Conservation (phyloP, 35 echinoderm and acorn worm genomes). For the Anneissia japonica region DNA sequence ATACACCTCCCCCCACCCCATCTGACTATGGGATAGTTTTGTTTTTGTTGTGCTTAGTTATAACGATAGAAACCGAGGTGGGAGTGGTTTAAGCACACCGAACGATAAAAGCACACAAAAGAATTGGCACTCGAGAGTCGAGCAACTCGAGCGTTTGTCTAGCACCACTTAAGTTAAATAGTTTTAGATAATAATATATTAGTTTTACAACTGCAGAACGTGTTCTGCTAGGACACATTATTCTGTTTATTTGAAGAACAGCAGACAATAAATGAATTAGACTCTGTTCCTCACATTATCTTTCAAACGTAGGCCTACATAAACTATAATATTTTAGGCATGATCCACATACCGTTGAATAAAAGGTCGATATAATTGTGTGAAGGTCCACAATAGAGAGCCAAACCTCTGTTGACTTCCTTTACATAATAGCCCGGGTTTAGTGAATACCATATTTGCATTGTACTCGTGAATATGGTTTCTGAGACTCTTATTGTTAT, state of each 20-base stretch:
- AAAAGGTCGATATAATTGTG: neutral
- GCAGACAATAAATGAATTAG: too few relatives aligned
- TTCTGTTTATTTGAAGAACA: too few relatives aligned
- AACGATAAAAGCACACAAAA: neutral
- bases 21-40: neutral
- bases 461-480: neutral
- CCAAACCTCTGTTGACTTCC: neutral
- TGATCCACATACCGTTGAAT: neutral
- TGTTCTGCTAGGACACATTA: neutral
- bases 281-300: too few relatives aligned
- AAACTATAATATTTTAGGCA: neutral
- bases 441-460: neutral
- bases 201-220: neutral
- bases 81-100: neutral
- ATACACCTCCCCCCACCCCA: too few relatives aligned
- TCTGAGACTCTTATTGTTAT: neutral
- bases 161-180: neutral
- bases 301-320: too few relatives aligned
- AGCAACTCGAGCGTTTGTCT: neutral
- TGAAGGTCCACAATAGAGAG: neutral
- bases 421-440: neutral
- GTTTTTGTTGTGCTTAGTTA: neutral
- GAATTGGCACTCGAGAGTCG: too few relatives aligned
- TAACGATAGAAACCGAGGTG: neutral
- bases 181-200: neutral